Base-by-base conservation (phyloP, 2,797 vertebrate species). In the Ammospiza maritima region DNA sequence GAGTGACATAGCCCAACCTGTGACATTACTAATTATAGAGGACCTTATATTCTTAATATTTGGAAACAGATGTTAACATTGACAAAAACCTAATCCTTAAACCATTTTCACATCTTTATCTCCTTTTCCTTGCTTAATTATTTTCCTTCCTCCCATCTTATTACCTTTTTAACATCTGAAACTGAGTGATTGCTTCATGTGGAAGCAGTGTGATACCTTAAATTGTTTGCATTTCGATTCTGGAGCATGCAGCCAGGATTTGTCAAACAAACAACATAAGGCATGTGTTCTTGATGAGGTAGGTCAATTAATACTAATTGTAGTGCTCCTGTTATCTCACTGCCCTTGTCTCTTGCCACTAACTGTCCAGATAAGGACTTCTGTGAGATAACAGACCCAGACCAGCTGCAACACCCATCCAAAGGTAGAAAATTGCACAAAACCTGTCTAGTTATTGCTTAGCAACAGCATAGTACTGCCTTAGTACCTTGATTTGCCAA, bases 271-370 rank as follows among this genome's bases (percentile, higher is more conserved):
- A 75, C 85, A 88, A 66, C 16, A 5, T 16, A 69, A 89, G 34
- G 38, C 40, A 54, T 6, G 34, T 32, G 42, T 69, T 83, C 69
- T 53, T 83, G 79, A 88, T 65, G 45, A 48, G 83, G 71, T 40
- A 67, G 64, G 61, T 85, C 86, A 94, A 95, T 96, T 94, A 93
- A 91, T 88, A 89, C 56, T 91, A 93, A 90, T 86, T 93, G 36
- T 21, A 82, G 62, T 34, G 27, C 51, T 78, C 44, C 32, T 56
- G 40, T 88, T 93, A 96, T 75, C 88, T 93, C 62, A 66, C 26
- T 74, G 65, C 67, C 56, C 58, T 86, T 60, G 30, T 78, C 26
- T 86, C 60, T 86, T 70, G n/a, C 56, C 70, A 66, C 44, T 18
- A 64, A 66, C 42, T 60, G 70, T 53, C 83, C 62, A 91, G 80